phyloP scores from a whole-genome alignment of 2,888 invertebrate genomes.

The Seira sanloemensis region DNA sequence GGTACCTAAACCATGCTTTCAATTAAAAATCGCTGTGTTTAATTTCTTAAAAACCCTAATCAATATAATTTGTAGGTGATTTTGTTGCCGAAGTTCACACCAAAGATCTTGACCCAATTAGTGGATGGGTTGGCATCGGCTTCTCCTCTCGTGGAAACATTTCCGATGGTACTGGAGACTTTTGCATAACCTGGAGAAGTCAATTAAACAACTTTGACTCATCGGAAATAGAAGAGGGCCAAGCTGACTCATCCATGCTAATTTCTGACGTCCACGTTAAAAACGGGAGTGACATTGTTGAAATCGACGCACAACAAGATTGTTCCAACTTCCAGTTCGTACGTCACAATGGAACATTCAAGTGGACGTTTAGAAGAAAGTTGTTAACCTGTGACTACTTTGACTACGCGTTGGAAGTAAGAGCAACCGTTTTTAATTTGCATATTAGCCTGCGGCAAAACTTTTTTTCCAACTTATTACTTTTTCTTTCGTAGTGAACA shows the following conservation, averaged over 20 bases:
- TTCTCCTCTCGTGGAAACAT: slow-evolving; percentile 71
- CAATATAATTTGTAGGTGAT: slow-evolving; percentile 60
- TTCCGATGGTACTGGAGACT: slow-evolving; percentile 72
- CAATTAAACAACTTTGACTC: too few relatives aligned
- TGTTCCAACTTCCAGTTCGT: slow-evolving; percentile 80
- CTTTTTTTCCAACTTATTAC: background rate
- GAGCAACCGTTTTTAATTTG: too few relatives aligned
- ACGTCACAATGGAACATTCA: slow-evolving; percentile 79
- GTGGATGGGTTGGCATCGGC: slow-evolving; percentile 71
- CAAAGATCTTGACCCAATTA: slow-evolving; percentile 54
- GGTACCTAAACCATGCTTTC: slow-evolving; percentile 61
- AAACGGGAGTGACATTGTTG: slow-evolving; percentile 65
- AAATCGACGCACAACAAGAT: slow-evolving; percentile 83
- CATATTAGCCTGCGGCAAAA: background rate
- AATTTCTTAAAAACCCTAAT: slow-evolving; percentile 6
- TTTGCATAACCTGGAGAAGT: slow-evolving; percentile 71
- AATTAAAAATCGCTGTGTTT: background rate
- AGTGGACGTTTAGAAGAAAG: slow-evolving; percentile 85
- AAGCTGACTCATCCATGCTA: slow-evolving; percentile 49
- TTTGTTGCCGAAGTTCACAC: slow-evolving; percentile 71
- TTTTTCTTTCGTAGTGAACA: slow-evolving; percentile 1
- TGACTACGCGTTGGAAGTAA: slow-evolving; percentile 86
- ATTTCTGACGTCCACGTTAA: slow-evolving; percentile 69
- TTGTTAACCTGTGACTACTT: slow-evolving; percentile 90
- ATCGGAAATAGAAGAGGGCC: background rate